These are phyloP conservation scores for Python bivittatus DNA, from an alignment of 2,113 vertebrate species.

Conservation along the genomic window DNA sequence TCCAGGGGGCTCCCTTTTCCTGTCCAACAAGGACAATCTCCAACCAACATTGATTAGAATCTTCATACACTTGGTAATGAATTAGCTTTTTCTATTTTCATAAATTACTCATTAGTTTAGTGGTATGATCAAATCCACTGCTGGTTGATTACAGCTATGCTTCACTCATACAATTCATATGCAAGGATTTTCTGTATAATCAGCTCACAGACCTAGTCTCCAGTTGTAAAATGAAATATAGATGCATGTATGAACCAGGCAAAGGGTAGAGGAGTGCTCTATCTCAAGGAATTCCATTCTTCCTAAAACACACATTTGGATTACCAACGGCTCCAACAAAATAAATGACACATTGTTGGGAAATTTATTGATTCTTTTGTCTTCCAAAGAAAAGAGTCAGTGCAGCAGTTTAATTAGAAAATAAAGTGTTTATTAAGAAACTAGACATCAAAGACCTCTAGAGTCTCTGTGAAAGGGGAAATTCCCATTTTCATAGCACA, in stretches of 20 bases:
- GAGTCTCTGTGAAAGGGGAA: slow-evolving; percentile 81
- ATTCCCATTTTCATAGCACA: slow-evolving; percentile 77
- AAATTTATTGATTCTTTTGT: slow-evolving; percentile 60
- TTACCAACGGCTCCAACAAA: background rate
- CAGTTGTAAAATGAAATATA: background rate
- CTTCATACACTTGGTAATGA: background rate
- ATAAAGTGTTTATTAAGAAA: slow-evolving; percentile 90
- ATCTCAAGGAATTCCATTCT: background rate
- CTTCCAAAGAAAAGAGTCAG: slow-evolving; percentile 77
- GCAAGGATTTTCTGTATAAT: background rate
- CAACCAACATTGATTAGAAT: background rate
- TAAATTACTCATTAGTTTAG: background rate
- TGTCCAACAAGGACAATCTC: background rate
- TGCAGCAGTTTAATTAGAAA: slow-evolving; percentile 82
- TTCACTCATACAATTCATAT: background rate
- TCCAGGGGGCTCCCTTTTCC: background rate
- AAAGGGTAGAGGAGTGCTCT: background rate
- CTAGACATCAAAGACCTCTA: slow-evolving; percentile 85
- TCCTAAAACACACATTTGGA: background rate
- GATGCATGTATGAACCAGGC: background rate
- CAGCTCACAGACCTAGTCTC: background rate
- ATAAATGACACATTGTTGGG: background rate
- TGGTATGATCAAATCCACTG: background rate
- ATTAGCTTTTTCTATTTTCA: background rate
- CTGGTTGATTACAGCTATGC: background rate